phyloP scores from a whole-genome alignment of 2,797 vertebrate species.

The Notolepis coatsorum region DNA sequence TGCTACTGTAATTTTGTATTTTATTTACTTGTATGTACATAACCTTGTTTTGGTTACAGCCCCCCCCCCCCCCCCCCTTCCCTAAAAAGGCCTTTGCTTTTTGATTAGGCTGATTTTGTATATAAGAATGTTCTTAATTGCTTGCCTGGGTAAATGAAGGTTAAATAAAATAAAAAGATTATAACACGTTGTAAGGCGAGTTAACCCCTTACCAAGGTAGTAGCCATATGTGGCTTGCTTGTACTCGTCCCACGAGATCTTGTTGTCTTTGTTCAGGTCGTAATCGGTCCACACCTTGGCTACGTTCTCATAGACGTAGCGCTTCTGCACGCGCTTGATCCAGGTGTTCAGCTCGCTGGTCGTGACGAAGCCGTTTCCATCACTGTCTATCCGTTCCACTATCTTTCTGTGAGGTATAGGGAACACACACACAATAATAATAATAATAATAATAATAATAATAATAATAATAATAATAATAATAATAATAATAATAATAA shows the following conservation, averaged over 20 bases:
- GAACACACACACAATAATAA: too few species aligned
- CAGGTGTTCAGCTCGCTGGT: slow-evolving; percentile 91
- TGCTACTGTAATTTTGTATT: too few species aligned
- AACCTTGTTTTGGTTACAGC: too few species aligned
- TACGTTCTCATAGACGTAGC: slow-evolving; percentile 97
- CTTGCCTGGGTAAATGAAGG: too few species aligned
- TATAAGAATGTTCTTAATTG: too few species aligned
- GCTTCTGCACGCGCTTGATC: slow-evolving; percentile 98
- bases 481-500: too few species aligned
- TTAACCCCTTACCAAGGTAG: slow-evolving; percentile 87
- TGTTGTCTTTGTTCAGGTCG: slow-evolving; percentile 94
- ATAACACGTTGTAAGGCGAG: background rate
- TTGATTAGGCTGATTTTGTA: too few species aligned
- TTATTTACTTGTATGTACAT: too few species aligned
- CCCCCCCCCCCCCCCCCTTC: too few species aligned
- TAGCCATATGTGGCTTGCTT: slow-evolving; percentile 97
- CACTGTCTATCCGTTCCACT: slow-evolving; percentile 90
- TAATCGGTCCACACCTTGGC: slow-evolving; percentile 97
- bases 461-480: background rate
- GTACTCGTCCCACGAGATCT: slow-evolving; percentile 98
- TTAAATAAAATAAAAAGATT: too few species aligned
- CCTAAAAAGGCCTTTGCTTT: too few species aligned
- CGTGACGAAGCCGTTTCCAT: slow-evolving; percentile 88
- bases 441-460: background rate
- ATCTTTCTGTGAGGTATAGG: slow-evolving; percentile 87